phyloP scores from a whole-genome alignment of 2,113 vertebrate genomes.

The Pica pica region DNA sequence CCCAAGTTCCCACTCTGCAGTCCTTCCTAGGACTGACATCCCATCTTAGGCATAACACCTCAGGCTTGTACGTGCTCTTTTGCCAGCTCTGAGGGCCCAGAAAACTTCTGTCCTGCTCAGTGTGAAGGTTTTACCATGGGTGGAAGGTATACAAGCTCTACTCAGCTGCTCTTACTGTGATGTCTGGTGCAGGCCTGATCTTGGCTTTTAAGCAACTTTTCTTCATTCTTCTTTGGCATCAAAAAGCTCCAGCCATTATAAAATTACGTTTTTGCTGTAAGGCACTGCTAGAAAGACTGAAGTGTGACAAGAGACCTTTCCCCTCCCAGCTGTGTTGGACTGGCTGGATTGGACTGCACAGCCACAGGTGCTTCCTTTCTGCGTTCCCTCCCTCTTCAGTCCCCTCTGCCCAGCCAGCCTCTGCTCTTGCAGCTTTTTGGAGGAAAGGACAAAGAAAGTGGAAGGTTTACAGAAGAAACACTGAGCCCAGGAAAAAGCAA shows the following conservation, averaged over 20 bases:
- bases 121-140: neutral
- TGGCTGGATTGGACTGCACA: neutral
- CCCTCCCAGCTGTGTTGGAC: neutral
- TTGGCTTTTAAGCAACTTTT: neutral
- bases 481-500: neutral
- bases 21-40: neutral
- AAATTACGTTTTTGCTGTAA: neutral
- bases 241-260: neutral
- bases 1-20: neutral
- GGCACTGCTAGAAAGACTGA: neutral
- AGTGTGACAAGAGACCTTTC: neutral
- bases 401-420: neutral
- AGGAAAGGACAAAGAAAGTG: neutral
- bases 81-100: neutral
- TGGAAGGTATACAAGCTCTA: neutral
- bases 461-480: neutral
- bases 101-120: neutral
- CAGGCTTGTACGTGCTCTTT: neutral
- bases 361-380: neutral
- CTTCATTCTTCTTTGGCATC: neutral
- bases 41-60: neutral
- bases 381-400: neutral
- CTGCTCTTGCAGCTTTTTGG: neutral
- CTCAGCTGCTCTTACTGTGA: neutral
- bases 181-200: neutral